Evolutionary conservation across 2,888 invertebrate genomes (phyloP).

Genomic region (Thyatira batis): DNA sequence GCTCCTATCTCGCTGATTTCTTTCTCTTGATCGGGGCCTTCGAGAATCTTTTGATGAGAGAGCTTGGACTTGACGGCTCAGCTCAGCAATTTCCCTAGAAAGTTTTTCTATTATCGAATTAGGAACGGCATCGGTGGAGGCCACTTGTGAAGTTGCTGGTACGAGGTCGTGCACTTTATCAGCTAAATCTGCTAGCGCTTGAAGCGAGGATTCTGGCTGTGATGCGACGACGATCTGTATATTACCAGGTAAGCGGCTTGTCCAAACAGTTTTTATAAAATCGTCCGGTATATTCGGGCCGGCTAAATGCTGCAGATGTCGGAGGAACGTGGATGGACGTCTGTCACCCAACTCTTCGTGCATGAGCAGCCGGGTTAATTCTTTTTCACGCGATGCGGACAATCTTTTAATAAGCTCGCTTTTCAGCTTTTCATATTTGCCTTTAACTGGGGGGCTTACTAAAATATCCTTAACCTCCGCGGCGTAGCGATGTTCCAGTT

Average conservation of each 20-base stretch:
- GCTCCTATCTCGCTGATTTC: too few species aligned
- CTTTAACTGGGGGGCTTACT: neutral
- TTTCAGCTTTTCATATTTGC: neutral
- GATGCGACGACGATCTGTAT: constrained; percentile 16
- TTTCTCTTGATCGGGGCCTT: too few species aligned
- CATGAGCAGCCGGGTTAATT: neutral
- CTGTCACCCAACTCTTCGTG: constrained; percentile 1
- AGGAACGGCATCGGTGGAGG: neutral
- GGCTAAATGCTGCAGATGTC: constrained; percentile 19
- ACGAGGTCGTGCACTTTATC: constrained; percentile 7
- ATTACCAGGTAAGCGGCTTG: constrained; percentile 13
- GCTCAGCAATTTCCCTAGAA: neutral
- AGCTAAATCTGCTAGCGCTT: constrained; percentile 7
- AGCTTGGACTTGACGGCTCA: neutral
- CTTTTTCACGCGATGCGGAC: neutral
- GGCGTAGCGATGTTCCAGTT: too few species aligned
- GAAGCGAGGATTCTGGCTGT: constrained; percentile 7
- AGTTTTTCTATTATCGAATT: neutral
- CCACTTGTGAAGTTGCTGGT: too few species aligned
- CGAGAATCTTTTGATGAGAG: neutral
- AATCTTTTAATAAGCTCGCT: neutral
- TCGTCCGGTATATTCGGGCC: constrained; percentile 15
- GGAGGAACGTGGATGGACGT: constrained; percentile 21
- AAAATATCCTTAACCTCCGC: too few species aligned
- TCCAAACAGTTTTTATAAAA: constrained; percentile 18